phyloP scores from a whole-genome alignment of 2,888 invertebrate genomes.

The Leucophenga maculata region DNA sequence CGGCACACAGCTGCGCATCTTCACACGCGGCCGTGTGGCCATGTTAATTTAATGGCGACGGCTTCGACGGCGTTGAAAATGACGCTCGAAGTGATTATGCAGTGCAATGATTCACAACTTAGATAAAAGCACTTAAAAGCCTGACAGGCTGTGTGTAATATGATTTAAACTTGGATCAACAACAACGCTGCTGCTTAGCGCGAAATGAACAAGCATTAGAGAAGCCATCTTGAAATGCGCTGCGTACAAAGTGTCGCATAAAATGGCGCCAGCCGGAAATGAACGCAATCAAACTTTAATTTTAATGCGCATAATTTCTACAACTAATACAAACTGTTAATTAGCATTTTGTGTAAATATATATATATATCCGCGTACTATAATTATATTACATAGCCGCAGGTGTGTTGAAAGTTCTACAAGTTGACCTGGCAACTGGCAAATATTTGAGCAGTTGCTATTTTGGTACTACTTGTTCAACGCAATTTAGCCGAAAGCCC shows the following conservation, averaged over 20 bases:
- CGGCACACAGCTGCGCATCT: constrained; percentile 45
- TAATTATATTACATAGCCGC: constrained; percentile 4
- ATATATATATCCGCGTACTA: too few relatives aligned
- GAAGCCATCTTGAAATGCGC: neutral
- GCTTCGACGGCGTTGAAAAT: constrained; percentile 23
- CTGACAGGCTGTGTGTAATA: neutral
- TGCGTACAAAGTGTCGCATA: neutral
- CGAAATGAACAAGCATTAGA: neutral
- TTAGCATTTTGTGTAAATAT: neutral
- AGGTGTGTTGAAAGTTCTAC: constrained; percentile 39
- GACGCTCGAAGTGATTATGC: constrained; percentile 51
- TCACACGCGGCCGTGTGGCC: constrained; percentile 54
- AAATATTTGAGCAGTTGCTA: constrained; percentile 33
- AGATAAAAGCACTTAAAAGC: constrained; percentile 14
- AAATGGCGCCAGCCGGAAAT: constrained; percentile 6
- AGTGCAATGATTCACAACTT: constrained; percentile 49
- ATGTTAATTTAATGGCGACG: constrained; percentile 32
- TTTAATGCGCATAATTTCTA: neutral
- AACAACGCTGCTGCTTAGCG: neutral
- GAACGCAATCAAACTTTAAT: constrained; percentile 13
- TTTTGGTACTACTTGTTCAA: too few relatives aligned
- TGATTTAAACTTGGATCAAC: neutral
- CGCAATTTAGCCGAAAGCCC: constrained; percentile 39
- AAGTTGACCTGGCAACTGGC: constrained; percentile 34
- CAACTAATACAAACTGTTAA: too few relatives aligned